Conservation (phyloP, 2,888 invertebrate genomes). For the Catocala fraxini region DNA sequence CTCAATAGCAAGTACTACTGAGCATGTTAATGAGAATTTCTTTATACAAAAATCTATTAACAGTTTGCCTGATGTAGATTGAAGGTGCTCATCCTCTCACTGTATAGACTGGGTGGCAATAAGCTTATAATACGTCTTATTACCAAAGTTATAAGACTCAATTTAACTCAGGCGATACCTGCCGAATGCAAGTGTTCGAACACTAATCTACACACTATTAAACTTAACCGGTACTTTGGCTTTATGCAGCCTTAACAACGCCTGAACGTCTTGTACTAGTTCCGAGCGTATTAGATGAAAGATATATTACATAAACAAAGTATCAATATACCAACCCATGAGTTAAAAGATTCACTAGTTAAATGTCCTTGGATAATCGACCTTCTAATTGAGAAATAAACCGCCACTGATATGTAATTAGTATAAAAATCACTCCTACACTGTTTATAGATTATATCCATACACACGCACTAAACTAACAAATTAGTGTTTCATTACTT, state of each 20-base stretch:
- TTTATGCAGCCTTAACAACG: not conserved
- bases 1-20: too few relatives aligned
- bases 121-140: not conserved
- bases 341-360: constrained; percentile 8
- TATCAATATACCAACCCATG: constrained; percentile 10
- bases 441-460: constrained; percentile 35
- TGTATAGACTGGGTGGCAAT: too few relatives aligned
- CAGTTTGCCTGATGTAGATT: too few relatives aligned
- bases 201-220: not conserved
- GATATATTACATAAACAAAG: constrained; percentile 14
- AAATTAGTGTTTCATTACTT: constrained; percentile 35
- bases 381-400: constrained; percentile 19
- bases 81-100: too few relatives aligned
- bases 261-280: not conserved
- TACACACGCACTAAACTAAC: constrained; percentile 21
- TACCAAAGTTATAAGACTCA: not conserved
- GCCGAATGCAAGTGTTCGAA: constrained; percentile 1
- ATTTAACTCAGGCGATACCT: constrained; percentile 1
- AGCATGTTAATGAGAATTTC: too few relatives aligned
- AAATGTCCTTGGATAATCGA: constrained; percentile 11
- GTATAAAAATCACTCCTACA: constrained; percentile 28
- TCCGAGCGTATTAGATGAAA: constrained; percentile 8
- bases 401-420: constrained; percentile 22
- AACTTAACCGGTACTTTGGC: constrained; percentile 1
- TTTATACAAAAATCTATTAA: too few relatives aligned